Conservation (phyloP, 1,140 invertebrate genomes). For the Tetramorium simillimum region DNA sequence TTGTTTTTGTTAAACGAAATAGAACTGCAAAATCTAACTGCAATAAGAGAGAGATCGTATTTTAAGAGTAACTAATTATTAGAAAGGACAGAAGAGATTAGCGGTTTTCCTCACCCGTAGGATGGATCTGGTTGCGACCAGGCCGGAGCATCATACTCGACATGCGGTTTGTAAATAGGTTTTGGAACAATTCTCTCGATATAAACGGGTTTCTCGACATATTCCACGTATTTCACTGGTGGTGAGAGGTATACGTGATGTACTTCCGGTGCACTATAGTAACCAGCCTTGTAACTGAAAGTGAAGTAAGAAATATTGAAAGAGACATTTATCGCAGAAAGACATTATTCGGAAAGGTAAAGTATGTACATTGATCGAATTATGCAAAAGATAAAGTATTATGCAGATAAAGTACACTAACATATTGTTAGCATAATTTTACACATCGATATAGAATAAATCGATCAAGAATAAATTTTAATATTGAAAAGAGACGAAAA, state of each 20-base stretch:
- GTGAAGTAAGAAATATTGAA: constrained; percentile 24
- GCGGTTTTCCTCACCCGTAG: constrained; percentile 74
- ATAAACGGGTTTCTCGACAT: constrained; percentile 82
- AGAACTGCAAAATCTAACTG: background rate
- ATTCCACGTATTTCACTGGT: constrained; percentile 78
- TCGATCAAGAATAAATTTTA: too few species aligned
- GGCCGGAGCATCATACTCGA: constrained; percentile 75
- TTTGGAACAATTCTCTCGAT: constrained; percentile 78
- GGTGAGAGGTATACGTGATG: constrained; percentile 79
- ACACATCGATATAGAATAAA: too few species aligned
- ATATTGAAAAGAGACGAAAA: too few species aligned
- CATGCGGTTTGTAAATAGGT: constrained; percentile 76
- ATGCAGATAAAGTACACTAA: background rate
- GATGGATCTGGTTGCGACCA: constrained; percentile 71
- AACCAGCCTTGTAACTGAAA: constrained; percentile 79
- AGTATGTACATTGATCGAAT: background rate
- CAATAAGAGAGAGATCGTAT: background rate
- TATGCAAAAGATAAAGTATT: background rate
- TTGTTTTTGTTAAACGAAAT: background rate
- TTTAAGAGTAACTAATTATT: background rate
- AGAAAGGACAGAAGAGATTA: background rate
- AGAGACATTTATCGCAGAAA: background rate
- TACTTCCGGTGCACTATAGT: constrained; percentile 77
- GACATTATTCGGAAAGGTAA: background rate
- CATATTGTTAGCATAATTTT: too few species aligned